Base-by-base conservation (phyloP, 2,888 invertebrate species). In the Eupithecia tripunctaria region DNA sequence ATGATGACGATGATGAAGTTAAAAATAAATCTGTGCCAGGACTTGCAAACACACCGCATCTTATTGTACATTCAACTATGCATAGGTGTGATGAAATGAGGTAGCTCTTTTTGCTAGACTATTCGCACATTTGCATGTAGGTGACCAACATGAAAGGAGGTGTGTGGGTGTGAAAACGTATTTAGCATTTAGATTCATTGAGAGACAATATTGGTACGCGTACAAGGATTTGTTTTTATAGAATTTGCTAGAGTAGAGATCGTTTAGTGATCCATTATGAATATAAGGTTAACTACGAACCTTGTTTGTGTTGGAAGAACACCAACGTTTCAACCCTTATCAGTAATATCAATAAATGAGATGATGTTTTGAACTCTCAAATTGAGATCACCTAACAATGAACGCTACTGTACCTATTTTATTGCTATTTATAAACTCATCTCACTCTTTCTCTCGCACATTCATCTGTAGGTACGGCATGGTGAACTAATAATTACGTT, bases 41-140 rank as follows among this genome's bases (percentile, higher is more conserved):
- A 43, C 18, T 43, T 43, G n/a, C 43, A 43, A 43, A 41, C 32
- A 63, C n/a, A 36, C 18, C 38, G 25, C 64, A 38, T n/a, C 36
- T 32, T 21, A 32, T 36, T 67, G 32, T 15, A 25, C 56, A 56
- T 25, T 56, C 56, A 25, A 56, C 21, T 25, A 14, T 56, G 56
- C 56, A 56, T 25, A 56, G 10, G 32, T 32, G 38, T 62, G 43
- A 56, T 29, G 36, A 59, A 64, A 38, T 67, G 56, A 41, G 27
- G 27, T 7, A 60, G 72, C 68, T 72, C 25, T 32, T 32, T n/a
- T 38, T 51, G 15, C 29, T 71, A 60, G 18, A 59, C 65, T 65
- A 64, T 67, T 25, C 21, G 47, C 29, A 86, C 82, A 88, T 89
- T 90, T 87, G 85, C 87, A 90, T 89, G 81, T 84, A 88, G 85